phyloP scores from a whole-genome alignment of 2,797 vertebrate species.

The Cossypha niveicapilla region DNA sequence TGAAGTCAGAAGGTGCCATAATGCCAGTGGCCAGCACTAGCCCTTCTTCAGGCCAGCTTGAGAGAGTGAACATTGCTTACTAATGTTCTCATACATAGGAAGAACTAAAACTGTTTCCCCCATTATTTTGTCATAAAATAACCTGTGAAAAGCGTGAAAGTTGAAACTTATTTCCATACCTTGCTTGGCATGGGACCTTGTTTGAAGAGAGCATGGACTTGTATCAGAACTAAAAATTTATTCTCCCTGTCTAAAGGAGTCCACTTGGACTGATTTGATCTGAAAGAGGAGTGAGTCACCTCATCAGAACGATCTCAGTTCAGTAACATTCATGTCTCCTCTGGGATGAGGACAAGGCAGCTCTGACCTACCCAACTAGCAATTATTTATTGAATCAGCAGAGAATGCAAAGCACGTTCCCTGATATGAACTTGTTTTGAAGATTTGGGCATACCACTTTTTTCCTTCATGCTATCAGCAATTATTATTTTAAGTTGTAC shows the following conservation, averaged over 20 bases:
- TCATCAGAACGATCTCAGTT: not conserved
- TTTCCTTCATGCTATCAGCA: not conserved
- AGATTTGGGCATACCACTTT: not conserved
- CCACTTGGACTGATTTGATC: not conserved
- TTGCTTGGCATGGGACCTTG: not conserved
- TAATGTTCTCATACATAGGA: not conserved
- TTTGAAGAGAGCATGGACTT: not conserved
- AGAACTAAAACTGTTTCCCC: not conserved
- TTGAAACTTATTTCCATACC: not conserved
- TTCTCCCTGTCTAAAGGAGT: not conserved
- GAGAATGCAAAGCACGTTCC: not conserved
- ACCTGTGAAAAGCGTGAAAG: not conserved
- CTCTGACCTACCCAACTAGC: not conserved
- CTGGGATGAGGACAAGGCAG: not conserved
- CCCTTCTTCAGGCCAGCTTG: rapidly evolving
- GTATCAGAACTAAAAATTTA: not conserved
- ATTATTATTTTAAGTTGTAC: not conserved
- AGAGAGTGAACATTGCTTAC: not conserved
- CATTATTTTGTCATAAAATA: not conserved
- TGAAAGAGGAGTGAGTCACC: not conserved
- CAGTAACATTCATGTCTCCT: not conserved
- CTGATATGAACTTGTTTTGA: not conserved
- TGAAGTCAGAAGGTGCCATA: not conserved
- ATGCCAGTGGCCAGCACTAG: not conserved
- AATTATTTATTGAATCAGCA: not conserved